phyloP scores from a whole-genome alignment of 2,113 vertebrate genomes.

The Scomber japonicus region DNA sequence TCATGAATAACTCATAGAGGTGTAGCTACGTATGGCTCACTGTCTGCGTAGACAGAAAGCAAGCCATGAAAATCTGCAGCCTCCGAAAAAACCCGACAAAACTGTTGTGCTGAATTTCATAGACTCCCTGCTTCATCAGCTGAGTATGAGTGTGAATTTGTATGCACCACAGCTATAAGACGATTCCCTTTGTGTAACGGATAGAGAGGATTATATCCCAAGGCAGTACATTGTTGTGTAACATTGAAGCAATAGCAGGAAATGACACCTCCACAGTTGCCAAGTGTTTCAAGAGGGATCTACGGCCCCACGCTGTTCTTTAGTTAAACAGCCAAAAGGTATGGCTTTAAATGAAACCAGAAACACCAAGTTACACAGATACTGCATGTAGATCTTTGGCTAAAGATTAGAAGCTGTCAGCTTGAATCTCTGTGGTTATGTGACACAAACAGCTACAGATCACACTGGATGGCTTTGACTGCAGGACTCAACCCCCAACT shows the following conservation, averaged over 20 bases:
- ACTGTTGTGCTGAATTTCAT: conserved; percentile 42
- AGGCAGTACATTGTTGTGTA: conserved; percentile 69
- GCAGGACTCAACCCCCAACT: not conserved
- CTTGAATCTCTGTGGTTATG: conserved; percentile 3
- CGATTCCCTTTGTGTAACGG: conserved; percentile 53
- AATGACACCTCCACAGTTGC: conserved; percentile 58
- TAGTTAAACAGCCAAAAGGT: conserved; percentile 51
- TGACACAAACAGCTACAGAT: not conserved
- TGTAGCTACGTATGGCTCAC: conserved; percentile 1
- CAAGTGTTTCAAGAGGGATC: conserved; percentile 54
- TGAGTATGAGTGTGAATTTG: conserved; percentile 33
- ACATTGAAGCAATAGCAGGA: conserved; percentile 68
- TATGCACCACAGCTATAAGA: conserved; percentile 27
- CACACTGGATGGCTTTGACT: not conserved
- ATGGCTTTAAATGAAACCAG: conserved; percentile 18
- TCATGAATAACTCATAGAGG: conserved; percentile 18
- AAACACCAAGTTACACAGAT: conserved; percentile 4
- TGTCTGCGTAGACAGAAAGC: conserved; percentile 10
- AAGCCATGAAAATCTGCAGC: conserved; percentile 13
- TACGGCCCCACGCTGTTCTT: conserved; percentile 7
- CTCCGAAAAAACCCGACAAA: conserved; percentile 4
- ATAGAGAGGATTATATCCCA: conserved; percentile 68
- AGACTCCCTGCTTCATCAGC: conserved; percentile 34
- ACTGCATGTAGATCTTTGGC: not conserved
- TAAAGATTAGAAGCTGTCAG: conserved; percentile 17